Base-by-base conservation (phyloP, 2,113 vertebrate species). In the Morone chrysops region DNA sequence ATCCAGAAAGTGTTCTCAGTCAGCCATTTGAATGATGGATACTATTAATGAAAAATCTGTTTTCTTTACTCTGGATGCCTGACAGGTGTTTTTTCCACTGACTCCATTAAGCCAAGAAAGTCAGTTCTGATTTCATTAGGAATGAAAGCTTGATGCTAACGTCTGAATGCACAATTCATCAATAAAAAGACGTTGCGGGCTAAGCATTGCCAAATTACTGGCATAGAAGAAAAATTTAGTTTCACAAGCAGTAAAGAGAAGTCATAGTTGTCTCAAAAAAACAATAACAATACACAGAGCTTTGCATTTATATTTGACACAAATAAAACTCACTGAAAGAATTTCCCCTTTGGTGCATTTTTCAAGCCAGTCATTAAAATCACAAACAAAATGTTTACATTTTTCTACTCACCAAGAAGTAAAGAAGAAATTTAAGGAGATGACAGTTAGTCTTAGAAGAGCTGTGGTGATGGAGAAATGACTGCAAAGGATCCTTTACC, bases 401-500 rank as follows among this genome's bases (percentile, higher is more conserved):
- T n/a, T n/a, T n/a, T n/a, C n/a, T n/a, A n/a, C n/a, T n/a, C n/a
- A n/a, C n/a, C n/a, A n/a, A n/a, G n/a, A n/a, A n/a, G n/a, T 56
- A 31, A 31, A 31, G 31, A 31, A 31, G 31, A 31, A 31, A 31
- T 59, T 9, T 20, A 17, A 25, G 40, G 76, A 43, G 67, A 1
- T 0, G 1, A 6, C 67, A 54, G 78, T 77, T 8, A 14, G 75
- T 76, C 10, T 63, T 22, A 1, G 61, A 73, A 22, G 78, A 67
- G 80, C 74, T 59, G 82, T 3, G 78, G 77, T 88, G 85, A 82
- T 56, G 86, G 8, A 66, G 84, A 80, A 63, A 66, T 8, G 61
- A 45, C 4, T 68, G 82, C 70, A 69, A 62, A 22, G 18, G 63
- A 73, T 83, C 78, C 47, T 93, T 92, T 93, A 85, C 87, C 91